phyloP scores from a whole-genome alignment of 2,888 invertebrate genomes.

The Dolomedes plantarius region DNA sequence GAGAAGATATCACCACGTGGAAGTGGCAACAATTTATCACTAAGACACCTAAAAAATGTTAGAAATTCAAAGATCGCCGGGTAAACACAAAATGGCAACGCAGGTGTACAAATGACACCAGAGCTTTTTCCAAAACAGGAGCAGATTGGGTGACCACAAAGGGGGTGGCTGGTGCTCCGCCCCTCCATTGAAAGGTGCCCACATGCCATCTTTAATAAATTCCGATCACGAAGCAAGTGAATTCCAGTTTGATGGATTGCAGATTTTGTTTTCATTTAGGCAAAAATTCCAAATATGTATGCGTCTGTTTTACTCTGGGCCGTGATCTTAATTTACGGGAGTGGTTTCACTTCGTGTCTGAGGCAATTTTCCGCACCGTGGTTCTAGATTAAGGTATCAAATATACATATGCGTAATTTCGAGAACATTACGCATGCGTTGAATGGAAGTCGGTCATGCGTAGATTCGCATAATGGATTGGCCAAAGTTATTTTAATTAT shows the following conservation, averaged over 20 bases:
- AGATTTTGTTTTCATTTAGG: conserved; percentile 28
- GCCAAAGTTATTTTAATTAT: background rate
- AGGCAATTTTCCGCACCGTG: conserved; percentile 55
- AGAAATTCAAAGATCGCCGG: too few species aligned
- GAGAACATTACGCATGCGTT: conserved; percentile 28
- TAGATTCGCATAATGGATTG: conserved; percentile 23
- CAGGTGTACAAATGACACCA: background rate
- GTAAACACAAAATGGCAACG: background rate
- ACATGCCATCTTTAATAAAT: background rate
- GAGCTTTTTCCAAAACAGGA: background rate
- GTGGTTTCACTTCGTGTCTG: conserved; percentile 25
- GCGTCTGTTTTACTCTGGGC: background rate
- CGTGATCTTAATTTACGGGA: conserved; percentile 52
- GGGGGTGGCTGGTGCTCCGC: too few species aligned
- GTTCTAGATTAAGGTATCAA: conserved; percentile 63
- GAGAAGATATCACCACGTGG: too few species aligned
- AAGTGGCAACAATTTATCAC: too few species aligned
- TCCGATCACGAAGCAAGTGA: background rate
- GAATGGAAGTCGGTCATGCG: conserved; percentile 28
- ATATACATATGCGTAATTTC: conserved; percentile 64
- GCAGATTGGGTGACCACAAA: too few species aligned
- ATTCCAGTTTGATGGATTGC: conserved; percentile 4
- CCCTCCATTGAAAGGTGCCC: too few species aligned
- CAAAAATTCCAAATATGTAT: background rate
- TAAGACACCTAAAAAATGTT: too few species aligned